These are phyloP conservation scores for Sebastes dallii DNA, from an alignment of 2,797 vertebrate species.

Conservation along the genomic window DNA sequence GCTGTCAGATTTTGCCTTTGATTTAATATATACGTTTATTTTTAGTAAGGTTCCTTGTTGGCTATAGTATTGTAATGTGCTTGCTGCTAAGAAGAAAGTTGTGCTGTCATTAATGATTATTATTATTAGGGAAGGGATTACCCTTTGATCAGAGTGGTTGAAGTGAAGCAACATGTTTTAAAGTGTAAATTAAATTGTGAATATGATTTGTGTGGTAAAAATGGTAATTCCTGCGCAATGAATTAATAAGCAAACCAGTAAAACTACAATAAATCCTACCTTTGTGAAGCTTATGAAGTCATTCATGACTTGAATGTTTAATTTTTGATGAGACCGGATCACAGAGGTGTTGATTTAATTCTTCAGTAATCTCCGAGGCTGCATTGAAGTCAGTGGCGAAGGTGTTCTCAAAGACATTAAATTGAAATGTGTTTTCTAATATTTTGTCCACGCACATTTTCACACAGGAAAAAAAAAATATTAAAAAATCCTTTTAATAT, in stretches of 20 bases:
- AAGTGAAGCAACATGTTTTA: background rate
- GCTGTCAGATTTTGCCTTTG: too few species aligned
- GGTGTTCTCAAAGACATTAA: background rate
- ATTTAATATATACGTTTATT: too few species aligned
- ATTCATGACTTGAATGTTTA: background rate
- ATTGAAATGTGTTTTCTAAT: slow-evolving; percentile 8
- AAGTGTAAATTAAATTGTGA: background rate
- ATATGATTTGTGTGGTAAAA: background rate
- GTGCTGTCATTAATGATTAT: background rate
- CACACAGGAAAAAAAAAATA: background rate
- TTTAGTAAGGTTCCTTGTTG: background rate
- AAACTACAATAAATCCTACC: background rate
- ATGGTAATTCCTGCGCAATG: background rate
- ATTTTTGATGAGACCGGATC: background rate
- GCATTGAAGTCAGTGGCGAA: background rate
- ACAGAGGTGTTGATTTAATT: background rate
- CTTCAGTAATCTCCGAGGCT: background rate
- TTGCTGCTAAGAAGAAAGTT: background rate
- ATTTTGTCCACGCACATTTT: slow-evolving; percentile 10
- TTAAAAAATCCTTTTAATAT: slow-evolving; percentile 18
- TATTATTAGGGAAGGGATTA: background rate
- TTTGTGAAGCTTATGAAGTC: background rate
- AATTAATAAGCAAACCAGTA: background rate
- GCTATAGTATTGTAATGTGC: background rate
- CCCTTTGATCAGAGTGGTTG: background rate